A percentile compares a stretch with the other conserved stretches of the same genome.
Conservation (phyloP, 2,113 vertebrate species). For the Dipodomys merriami region DNA sequence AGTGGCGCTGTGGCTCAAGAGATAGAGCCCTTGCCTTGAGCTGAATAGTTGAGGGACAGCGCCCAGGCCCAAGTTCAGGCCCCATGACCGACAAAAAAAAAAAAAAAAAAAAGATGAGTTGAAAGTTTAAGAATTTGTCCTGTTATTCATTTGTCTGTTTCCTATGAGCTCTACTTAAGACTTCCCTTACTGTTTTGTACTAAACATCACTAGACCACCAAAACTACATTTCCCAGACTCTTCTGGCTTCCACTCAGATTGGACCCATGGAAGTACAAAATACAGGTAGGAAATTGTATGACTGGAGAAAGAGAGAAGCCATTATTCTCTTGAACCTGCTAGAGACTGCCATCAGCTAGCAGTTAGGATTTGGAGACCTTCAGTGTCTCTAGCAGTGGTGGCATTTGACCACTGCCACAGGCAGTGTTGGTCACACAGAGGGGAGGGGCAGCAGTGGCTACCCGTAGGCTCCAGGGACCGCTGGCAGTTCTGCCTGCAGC, state of each 20-base stretch:
- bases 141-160: conserved; percentile 37
- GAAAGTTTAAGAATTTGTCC: conserved; percentile 25
- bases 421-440: neutral
- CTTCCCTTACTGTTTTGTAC: neutral
- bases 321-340: neutral
- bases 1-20: too few species aligned
- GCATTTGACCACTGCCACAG: neutral
- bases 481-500: neutral
- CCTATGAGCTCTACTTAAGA: neutral
- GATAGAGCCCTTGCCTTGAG: too few species aligned
- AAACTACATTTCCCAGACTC: conserved; percentile 48
- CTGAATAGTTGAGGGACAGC: too few species aligned
- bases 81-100: too few species aligned
- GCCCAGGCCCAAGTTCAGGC: too few species aligned
- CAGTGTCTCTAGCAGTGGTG: neutral
- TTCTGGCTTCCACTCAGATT: conserved; percentile 27
- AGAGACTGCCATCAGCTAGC: conserved; percentile 1
- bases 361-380: neutral
- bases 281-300: neutral
- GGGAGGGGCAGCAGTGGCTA: neutral
- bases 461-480: neutral
- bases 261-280: neutral
- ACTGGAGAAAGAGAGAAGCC: neutral
- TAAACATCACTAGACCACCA: neutral
- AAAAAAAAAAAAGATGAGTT: neutral